A percentile compares a stretch with the other conserved stretches of the same genome.
Conservation (phyloP, 2,888 invertebrate genomes). For the Apotomis capreana region DNA sequence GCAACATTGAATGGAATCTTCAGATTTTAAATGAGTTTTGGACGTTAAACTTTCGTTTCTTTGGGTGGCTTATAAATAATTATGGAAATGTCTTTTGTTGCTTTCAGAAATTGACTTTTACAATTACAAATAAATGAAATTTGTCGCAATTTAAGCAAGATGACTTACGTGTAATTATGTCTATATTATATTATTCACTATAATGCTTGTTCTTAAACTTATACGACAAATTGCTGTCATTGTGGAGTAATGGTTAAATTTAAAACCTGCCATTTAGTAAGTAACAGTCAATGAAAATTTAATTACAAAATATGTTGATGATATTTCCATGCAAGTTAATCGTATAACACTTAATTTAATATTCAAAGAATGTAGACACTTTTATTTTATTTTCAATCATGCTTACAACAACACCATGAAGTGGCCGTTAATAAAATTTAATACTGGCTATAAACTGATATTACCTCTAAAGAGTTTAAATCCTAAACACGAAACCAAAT, state of each 20-base stretch:
- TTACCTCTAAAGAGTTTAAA: neutral
- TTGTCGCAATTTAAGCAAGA: no score
- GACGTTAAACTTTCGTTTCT: constrained; percentile 50
- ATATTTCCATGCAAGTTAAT: neutral
- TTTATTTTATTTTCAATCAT: neutral
- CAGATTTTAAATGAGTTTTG: constrained; percentile 58
- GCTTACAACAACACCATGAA: neutral
- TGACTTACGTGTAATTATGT: no score
- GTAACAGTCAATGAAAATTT: no score
- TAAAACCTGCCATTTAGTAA: no score
- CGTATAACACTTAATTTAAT: neutral
- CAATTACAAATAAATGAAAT: neutral
- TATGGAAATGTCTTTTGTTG: constrained; percentile 18
- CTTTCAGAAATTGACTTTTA: constrained; percentile 13
- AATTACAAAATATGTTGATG: neutral
- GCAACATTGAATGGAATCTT: constrained; percentile 59
- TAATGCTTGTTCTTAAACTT: no score
- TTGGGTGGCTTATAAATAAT: constrained; percentile 28
- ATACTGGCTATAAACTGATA: constrained; percentile 11
- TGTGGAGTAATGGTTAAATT: no score
- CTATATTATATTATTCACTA: no score
- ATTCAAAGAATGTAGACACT: neutral
- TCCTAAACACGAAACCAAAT: constrained; percentile 14
- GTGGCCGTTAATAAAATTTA: constrained; percentile 7
- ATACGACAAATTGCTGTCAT: no score